Evolutionary conservation across 2,888 invertebrate genomes (phyloP), one percentile per base, ranked within the genome.

Genomic region (Philopedon plagiatum): DNA sequence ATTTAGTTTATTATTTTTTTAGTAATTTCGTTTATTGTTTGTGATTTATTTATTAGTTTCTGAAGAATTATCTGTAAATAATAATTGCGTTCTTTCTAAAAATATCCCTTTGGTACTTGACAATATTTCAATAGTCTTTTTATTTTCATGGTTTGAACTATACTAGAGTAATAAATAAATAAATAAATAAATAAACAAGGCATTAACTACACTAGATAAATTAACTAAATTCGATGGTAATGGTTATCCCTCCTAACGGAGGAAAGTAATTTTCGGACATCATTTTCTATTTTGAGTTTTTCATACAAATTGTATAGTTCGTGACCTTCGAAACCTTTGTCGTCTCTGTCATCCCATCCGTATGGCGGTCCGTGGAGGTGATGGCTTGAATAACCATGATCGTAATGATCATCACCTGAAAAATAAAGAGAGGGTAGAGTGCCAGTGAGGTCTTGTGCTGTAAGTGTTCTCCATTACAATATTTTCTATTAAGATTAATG

Each of bases 251-350:
- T 26, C 5, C 37, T 19, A 13, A 34, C 56, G 5, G 56, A 46
- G 7, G 39, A 37, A 26, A 69, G 44, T n/a, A 62, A 63, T 39
- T 39, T 32, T 39, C 56, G 21, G 29, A 68, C 5, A 9, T 64
- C 34, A 15, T 64, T 57, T 29, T 73, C 69, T 11, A 44, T 26
- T 13, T 44, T 68, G 1, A 75, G 69, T 41, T 75, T 75, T 23
- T 75, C 69, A 18, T 75, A 75, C 32, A 75, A 60, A 44, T 75
- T 75, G 32, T 75, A 75, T 23, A 75, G 37, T 1, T 75, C 69
- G 32, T 72, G 71, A 2, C 34, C 26, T 15, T 75, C 63, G 5
- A 69, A 23, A 11, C 39, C 26, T 21, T n/a, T 13, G 37, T 73
- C 73, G 5, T n/a, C 61, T 32, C 60, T 13, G 13, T 73, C 73